Evolutionary conservation across 2,113 vertebrate species (phyloP).

Genomic region (Daphoenositta chrysoptera): DNA sequence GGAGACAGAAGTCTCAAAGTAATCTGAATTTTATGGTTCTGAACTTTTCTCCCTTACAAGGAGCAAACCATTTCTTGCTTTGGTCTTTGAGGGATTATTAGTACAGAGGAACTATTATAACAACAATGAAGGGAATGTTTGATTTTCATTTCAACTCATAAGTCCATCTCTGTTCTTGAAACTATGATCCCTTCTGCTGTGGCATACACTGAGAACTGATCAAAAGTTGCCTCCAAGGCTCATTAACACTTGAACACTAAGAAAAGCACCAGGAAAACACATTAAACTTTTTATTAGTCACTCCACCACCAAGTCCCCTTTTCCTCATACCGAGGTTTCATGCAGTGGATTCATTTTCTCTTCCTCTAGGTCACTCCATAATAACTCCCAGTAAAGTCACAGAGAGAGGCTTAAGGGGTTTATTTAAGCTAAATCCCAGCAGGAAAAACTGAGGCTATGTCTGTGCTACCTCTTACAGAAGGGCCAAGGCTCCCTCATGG

Average conservation of each 20-base stretch:
- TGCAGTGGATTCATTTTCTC: not conserved
- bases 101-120: constrained; percentile 1
- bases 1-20: not conserved
- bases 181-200: not conserved
- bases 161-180: not conserved
- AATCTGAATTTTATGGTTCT: constrained; percentile 14
- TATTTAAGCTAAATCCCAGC: not conserved
- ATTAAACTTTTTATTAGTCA: not conserved
- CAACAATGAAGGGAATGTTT: not conserved
- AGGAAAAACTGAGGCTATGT: not conserved
- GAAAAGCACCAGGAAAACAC: not conserved
- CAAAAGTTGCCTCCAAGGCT: not conserved
- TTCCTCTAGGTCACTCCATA: not conserved
- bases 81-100: not conserved
- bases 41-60: not conserved
- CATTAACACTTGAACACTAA: not conserved
- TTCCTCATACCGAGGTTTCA: not conserved
- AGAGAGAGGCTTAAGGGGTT: not conserved
- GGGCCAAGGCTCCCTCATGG: not conserved
- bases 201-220: not conserved
- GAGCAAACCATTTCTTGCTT: not conserved
- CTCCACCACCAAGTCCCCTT: not conserved
- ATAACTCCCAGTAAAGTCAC: not conserved
- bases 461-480: not conserved
- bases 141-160: not conserved